A percentile compares a stretch with the other conserved stretches of the same genome.
Evolutionary conservation across 2,888 invertebrate species (phyloP).

Genomic region (Bombylius major): DNA sequence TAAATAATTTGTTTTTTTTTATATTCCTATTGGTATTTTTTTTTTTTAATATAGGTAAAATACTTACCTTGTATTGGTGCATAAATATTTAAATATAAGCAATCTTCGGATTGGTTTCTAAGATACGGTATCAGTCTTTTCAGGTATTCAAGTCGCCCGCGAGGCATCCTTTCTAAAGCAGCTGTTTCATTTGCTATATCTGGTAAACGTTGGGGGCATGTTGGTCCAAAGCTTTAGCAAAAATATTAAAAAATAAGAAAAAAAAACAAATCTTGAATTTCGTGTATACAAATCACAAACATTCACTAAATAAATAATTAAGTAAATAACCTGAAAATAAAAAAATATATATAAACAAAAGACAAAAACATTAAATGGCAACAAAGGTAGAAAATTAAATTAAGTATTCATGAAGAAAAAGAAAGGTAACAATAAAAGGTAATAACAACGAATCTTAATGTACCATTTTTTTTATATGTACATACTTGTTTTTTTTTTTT

Average conservation of each 20-base stretch:
- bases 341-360: neutral
- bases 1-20: too few relatives aligned
- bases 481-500: too few relatives aligned
- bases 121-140: slow-evolving; percentile 77
- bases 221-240: slow-evolving; percentile 58
- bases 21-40: too few relatives aligned
- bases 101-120: slow-evolving; percentile 90
- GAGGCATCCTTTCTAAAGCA: slow-evolving; percentile 72
- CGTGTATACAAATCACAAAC: neutral
- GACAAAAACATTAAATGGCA: neutral
- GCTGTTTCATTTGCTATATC: slow-evolving; percentile 75
- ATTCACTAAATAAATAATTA: neutral
- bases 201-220: slow-evolving; percentile 84
- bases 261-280: neutral
- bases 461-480: too few relatives aligned
- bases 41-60: too few relatives aligned
- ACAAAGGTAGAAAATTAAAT: neutral
- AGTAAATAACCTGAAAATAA: neutral
- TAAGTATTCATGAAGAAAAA: neutral
- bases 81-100: slow-evolving; percentile 92
- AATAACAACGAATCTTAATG: too few relatives aligned
- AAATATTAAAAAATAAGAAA: slow-evolving; percentile 8
- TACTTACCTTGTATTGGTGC: slow-evolving; percentile 82
- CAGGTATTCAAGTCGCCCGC: slow-evolving; percentile 76
- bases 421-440: too few relatives aligned